Evolutionary conservation across 23 tunicate species (phyloP).

Genomic region (Oikopleura dioica): DNA sequence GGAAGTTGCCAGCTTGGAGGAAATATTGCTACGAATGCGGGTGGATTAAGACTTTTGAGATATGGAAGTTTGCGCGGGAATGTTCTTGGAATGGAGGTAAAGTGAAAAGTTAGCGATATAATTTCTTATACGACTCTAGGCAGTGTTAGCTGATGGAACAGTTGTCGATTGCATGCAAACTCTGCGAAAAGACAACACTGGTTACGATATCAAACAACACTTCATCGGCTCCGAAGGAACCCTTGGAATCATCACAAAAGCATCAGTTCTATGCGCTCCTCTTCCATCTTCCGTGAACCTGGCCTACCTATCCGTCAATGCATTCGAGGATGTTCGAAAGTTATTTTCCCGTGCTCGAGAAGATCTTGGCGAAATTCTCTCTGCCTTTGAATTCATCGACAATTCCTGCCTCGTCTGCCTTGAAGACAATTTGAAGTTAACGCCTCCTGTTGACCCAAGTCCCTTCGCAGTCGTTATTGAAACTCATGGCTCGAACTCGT

Average conservation of each 20-base stretch:
- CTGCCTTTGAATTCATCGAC: slow-evolving; percentile 85
- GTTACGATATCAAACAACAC: slow-evolving; percentile 74
- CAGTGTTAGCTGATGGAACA: slow-evolving; percentile 61
- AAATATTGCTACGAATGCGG: slow-evolving; percentile 92
- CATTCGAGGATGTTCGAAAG: slow-evolving; percentile 26
- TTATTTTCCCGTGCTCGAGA: slow-evolving; percentile 22
- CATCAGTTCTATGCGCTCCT: slow-evolving; percentile 42
- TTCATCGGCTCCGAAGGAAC: slow-evolving; percentile 92
- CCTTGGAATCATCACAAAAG: slow-evolving; percentile 4
- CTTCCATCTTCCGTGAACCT: slow-evolving; percentile 53
- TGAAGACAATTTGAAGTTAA: slow-evolving; percentile 20
- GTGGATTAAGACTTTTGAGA: slow-evolving; percentile 57
- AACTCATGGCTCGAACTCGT: slow-evolving; percentile 40
- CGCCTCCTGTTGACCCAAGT: slow-evolving; percentile 38
- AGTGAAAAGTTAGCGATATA: slow-evolving; percentile 13
- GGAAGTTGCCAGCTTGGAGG: slow-evolving; percentile 98
- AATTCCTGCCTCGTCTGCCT: slow-evolving; percentile 33
- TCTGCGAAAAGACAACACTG: slow-evolving; percentile 82
- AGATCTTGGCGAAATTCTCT: slow-evolving; percentile 51
- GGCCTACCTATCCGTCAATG: slow-evolving; percentile 18
- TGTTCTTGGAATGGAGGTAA: slow-evolving; percentile 76
- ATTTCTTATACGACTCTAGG: too few species aligned
- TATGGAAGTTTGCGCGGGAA: slow-evolving; percentile 76
- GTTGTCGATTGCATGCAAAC: slow-evolving; percentile 42
- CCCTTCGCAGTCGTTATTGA: slow-evolving; percentile 69